Evolutionary conservation across 2,113 vertebrate genomes (phyloP), one percentile per base, ranked within the genome.

Genomic region (Anguilla rostrata): DNA sequence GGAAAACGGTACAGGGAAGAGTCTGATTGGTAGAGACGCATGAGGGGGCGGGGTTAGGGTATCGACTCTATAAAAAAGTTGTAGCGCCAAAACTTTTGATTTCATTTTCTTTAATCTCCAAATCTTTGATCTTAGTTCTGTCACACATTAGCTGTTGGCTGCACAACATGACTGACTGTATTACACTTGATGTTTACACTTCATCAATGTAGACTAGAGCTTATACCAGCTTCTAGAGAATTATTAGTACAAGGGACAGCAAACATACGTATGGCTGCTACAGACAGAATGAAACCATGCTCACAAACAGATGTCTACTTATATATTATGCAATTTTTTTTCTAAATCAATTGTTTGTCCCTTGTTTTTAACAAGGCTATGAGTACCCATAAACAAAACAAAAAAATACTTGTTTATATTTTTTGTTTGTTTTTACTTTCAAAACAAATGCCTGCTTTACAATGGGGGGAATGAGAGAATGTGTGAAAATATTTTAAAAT

Each of bases 161-260:
- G 39, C 39, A 29, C 71, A 26, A 43, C 39, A 46, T 75, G 40
- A 43, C 71, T 29, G 66, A 12, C 49, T 43, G 18, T 78, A 34
- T 56, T 18, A 85, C 66, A 18, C 46, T 39, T 46, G 56, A 80
- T 46, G 94, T 94, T 95, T 95, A 94, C 94, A 95, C 94, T 89
- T 89, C 88, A 90, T 92, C 88, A 87, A 88, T 78, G 46, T 85
- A 75, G 14, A 57, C 2, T 84, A 82, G 34, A 57, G 34, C 66
- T 63, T 93, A 90, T 91, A 90, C 93, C 94, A 94, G 94, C 94
- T 95, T 93, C 94, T 95, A 94, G 91, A 43, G 34, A 79, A 92
- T 93, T 91, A 88, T 94, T 91, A 89, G 90, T 89, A 91, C 91
- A 90, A 93, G 94, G 93, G 82, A 83, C 90, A 88, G 90, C 93